Evolutionary conservation across 1,140 invertebrate species (phyloP).

Genomic region (Lepidostoma basale): DNA sequence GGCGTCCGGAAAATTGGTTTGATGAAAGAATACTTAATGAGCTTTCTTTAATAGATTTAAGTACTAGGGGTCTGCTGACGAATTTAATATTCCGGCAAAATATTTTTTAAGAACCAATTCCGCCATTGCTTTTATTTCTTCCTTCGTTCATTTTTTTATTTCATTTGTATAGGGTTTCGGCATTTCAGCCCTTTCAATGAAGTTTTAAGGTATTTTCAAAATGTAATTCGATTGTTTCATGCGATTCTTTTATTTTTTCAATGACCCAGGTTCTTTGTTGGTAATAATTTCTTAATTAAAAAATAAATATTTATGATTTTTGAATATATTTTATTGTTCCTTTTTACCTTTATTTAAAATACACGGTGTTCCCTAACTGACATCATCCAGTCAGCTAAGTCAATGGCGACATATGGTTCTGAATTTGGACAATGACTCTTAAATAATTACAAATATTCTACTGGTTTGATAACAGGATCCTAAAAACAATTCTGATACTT

Average conservation of each 20-base stretch:
- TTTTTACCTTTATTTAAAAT: too few species aligned
- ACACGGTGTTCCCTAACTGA: too few species aligned
- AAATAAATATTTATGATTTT: not conserved
- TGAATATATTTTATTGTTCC: not conserved
- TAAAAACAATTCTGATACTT: too few species aligned
- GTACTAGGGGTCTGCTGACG: not conserved
- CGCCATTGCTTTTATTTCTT: not conserved
- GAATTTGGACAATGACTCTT: too few species aligned
- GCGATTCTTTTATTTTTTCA: not conserved
- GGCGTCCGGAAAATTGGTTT: slow-evolving; percentile 1
- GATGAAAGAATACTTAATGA: slow-evolving; percentile 17
- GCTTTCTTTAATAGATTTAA: slow-evolving; percentile 14
- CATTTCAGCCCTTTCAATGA: not conserved
- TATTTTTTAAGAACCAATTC: not conserved
- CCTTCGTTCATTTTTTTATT: not conserved
- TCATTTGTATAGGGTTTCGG: not conserved
- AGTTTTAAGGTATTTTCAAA: not conserved
- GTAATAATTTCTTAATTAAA: not conserved
- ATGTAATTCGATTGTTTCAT: not conserved
- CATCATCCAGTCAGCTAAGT: too few species aligned
- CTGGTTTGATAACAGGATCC: too few species aligned
- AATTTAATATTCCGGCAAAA: slow-evolving; percentile 1
- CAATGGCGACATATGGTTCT: too few species aligned
- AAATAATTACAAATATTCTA: too few species aligned
- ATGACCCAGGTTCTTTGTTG: not conserved